Evolutionary conservation across 2,113 vertebrate species (phyloP), one percentile per base, ranked within the genome.

Genomic region (Gyps fulvus): DNA sequence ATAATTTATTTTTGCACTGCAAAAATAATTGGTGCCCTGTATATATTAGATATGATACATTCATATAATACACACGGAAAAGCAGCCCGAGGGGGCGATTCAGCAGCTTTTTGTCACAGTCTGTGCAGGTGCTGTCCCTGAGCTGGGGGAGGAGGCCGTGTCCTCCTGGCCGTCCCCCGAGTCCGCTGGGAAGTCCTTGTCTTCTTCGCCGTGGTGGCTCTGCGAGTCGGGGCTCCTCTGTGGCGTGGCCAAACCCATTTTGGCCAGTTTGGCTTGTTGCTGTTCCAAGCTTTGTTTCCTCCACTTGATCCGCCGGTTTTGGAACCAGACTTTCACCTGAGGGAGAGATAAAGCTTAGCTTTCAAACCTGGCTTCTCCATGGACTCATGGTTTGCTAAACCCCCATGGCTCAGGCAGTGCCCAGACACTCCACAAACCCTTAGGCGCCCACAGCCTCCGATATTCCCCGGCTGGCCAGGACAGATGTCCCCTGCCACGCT

Each of bases 281-380:
- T 98, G 97, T 13, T 96, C 96, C 87, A 94, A 87, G 66, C 92
- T 97, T 71, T 98, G 97, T 11, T 98, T 98, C 92, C 98, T 97
- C 94, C 98, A 98, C 85, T 98, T 98, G 88, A 98, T 98, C 71
- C 98, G 93, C 21, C 95, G 94, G 67, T 98, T 98, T 42, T 98
- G 98, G 96, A 98, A 98, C 98, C 98, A 98, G 59, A 98, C 94
- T 87, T 98, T 98, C 66, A 98, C 98, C 98, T 98, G 8, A 8
- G 89, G 85, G 67, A 66, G 32, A 65, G 25, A 26, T 4, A 49
- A 52, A 62, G 26, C 3, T n/a, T 17, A 9, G 38, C 47, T 87
- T 58, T 42, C 16, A 38, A 40, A 2, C 9, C 47, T 18, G 32
- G 7, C 43, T 82, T 52, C 26, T 42, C 47, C 62, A 16, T 0